Evolutionary conservation across 2,113 vertebrate genomes (phyloP).

Genomic region (Sinocyclocheilus anophthalmus): DNA sequence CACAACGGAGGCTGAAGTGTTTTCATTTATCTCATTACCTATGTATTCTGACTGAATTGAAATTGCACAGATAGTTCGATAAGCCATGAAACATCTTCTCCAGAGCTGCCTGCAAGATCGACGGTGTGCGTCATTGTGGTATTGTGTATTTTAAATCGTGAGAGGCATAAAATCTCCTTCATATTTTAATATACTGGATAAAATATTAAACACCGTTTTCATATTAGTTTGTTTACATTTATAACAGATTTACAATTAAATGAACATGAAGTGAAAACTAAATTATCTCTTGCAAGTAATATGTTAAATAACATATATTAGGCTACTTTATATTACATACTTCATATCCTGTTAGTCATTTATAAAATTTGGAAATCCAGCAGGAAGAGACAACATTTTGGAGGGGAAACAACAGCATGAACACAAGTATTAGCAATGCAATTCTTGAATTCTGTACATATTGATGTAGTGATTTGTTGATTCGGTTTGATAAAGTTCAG

Average conservation of each 20-base stretch:
- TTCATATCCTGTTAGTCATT: no score
- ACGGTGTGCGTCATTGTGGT: not conserved
- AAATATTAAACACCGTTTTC: not conserved
- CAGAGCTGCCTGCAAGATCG: not conserved
- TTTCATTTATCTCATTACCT: conserved; percentile 13
- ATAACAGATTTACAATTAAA: not conserved
- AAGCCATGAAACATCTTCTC: not conserved
- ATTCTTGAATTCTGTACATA: no score
- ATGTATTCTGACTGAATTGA: not conserved
- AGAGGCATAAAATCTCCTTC: not conserved
- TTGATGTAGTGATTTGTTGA: no score
- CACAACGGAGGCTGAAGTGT: not conserved
- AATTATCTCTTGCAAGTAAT: no score
- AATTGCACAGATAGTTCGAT: not conserved
- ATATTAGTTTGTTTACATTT: not conserved
- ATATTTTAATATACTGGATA: not conserved
- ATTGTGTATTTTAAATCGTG: not conserved
- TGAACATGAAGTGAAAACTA: not conserved
- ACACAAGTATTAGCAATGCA: no score
- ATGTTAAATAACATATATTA: no score
- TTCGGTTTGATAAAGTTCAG: no score
- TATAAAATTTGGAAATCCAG: no score
- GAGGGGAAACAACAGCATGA: no score
- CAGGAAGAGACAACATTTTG: no score
- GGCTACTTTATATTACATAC: no score